Conservation (phyloP, 2,797 vertebrate genomes). For the Karalla daura region DNA sequence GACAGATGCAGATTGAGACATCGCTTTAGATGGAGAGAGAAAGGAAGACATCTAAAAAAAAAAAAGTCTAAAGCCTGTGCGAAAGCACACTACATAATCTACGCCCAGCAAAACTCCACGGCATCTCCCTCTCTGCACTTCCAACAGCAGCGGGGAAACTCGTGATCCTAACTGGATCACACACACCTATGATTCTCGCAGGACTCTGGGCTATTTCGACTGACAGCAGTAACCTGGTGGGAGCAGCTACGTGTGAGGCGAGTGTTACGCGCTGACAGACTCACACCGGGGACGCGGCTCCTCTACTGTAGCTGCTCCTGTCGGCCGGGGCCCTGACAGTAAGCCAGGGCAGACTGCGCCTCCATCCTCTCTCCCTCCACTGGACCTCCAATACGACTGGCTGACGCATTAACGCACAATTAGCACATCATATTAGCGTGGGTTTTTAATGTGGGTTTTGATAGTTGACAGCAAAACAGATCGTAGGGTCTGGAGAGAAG, state of each 20-base stretch:
- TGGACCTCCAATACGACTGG: slow-evolving; percentile 24
- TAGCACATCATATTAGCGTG: too few species aligned
- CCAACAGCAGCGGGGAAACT: not conserved
- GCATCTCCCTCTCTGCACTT: too few species aligned
- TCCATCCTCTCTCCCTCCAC: slow-evolving; percentile 24
- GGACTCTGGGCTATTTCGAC: slow-evolving; percentile 30
- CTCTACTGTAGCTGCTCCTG: slow-evolving; percentile 19
- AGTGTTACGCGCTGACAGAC: slow-evolving; percentile 45
- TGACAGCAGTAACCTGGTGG: slow-evolving; percentile 53
- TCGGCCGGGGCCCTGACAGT: slow-evolving; percentile 32
- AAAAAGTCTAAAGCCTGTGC: too few species aligned
- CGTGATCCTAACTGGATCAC: slow-evolving; percentile 18
- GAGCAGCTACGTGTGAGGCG: slow-evolving; percentile 42
- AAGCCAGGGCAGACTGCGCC: slow-evolving; percentile 27
- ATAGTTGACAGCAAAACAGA: too few species aligned
- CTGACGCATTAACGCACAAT: slow-evolving; percentile 38
- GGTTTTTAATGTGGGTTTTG: too few species aligned
- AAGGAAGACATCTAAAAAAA: too few species aligned
- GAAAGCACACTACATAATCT: too few species aligned
- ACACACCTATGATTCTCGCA: slow-evolving; percentile 23
- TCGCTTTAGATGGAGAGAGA: too few species aligned
- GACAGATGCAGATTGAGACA: too few species aligned
- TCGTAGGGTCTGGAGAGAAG: too few species aligned
- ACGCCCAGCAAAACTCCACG: too few species aligned
- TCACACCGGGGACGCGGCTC: slow-evolving; percentile 27